Conservation (phyloP, 2,113 vertebrate genomes). For the Grammomys surdaster region DNA sequence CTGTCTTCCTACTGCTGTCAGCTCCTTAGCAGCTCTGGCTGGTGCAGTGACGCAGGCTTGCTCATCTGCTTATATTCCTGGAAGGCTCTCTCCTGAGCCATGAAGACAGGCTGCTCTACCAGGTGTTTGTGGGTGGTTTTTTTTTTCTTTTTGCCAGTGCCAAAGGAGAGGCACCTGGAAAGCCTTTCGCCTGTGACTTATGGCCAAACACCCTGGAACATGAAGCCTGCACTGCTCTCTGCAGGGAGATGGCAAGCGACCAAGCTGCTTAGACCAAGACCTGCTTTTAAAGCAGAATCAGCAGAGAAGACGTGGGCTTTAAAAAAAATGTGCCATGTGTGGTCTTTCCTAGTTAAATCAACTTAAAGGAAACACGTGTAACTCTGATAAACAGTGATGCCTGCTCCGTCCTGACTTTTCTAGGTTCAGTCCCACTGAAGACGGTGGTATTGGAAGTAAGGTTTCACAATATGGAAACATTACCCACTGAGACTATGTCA, state of each 20-base stretch:
- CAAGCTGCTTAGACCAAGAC: neutral
- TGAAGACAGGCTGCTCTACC: neutral
- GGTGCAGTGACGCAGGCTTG: neutral
- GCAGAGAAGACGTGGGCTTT: constrained; percentile 3
- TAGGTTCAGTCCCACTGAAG: neutral
- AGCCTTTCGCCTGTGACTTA: neutral
- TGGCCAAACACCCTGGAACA: neutral
- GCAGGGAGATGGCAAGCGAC: neutral
- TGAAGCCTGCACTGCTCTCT: neutral
- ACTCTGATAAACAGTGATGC: neutral
- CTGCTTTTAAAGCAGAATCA: neutral
- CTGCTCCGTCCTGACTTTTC: neutral
- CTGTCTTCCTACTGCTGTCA: neutral
- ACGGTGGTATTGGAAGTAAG: neutral
- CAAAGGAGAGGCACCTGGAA: neutral
- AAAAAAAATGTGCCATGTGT: neutral
- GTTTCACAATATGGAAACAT: neutral
- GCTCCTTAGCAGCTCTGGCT: neutral
- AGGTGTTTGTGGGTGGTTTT: neutral
- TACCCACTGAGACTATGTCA: neutral
- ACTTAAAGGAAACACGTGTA: neutral
- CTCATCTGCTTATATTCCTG: neutral
- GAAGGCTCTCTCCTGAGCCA: neutral
- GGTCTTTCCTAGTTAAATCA: neutral
- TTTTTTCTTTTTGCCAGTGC: neutral